phyloP scores from a whole-genome alignment of 2,113 vertebrate species.

The Myiagra hebetior region DNA sequence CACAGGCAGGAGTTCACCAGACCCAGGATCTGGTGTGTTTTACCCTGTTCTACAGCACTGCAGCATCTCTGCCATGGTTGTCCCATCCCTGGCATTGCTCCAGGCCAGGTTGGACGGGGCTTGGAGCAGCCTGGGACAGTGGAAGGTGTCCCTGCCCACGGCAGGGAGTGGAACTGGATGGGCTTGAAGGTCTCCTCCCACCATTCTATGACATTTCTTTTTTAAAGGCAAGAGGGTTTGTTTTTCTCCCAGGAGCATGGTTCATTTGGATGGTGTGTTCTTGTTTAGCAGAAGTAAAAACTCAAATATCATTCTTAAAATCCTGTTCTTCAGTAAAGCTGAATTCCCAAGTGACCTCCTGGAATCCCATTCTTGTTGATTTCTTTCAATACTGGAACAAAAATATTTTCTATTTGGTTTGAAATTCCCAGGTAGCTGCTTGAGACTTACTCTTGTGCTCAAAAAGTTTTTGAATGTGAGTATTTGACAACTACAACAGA shows the following conservation, averaged over 20 bases:
- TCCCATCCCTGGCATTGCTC: background rate
- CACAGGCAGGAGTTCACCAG: background rate
- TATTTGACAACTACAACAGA: background rate
- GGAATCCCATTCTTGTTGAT: background rate
- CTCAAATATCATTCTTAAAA: background rate
- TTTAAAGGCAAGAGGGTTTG: background rate
- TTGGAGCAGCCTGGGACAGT: background rate
- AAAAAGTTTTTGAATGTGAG: background rate
- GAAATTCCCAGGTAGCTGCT: background rate
- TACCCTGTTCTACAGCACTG: background rate
- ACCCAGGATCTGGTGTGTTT: background rate
- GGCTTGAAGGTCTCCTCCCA: background rate
- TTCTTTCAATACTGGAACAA: background rate
- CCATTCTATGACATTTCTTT: background rate
- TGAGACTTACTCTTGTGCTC: background rate
- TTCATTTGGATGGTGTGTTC: background rate
- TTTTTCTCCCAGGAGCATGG: background rate
- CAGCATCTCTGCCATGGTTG: background rate
- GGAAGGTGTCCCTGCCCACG: background rate
- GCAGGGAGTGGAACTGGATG: background rate
- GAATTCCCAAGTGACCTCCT: background rate
- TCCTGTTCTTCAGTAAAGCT: background rate
- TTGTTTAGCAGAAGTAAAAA: background rate
- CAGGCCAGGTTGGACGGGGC: fast-evolving
- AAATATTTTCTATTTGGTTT: background rate